phyloP scores from a whole-genome alignment of 2,888 invertebrate species.

The Ophion slaviceki region DNA sequence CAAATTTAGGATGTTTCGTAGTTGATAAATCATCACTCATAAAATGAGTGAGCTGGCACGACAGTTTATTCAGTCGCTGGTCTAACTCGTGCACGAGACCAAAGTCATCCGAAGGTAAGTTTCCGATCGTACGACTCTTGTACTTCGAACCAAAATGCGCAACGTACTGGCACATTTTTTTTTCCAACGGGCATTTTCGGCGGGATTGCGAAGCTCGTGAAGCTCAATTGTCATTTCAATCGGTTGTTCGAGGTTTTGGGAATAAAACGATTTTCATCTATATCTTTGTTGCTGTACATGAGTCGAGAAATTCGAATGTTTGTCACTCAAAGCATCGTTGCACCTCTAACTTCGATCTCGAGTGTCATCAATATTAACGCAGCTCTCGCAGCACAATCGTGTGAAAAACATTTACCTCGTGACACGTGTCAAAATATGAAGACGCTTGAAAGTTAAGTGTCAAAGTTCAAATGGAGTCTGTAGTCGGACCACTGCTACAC shows the following conservation, averaged over 20 bases:
- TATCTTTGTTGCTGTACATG: not conserved
- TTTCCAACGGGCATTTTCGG: constrained; percentile 1
- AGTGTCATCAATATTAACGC: not conserved
- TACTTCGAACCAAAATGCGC: not conserved
- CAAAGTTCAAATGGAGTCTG: not conserved
- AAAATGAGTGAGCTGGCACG: constrained; percentile 34
- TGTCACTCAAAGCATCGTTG: not conserved
- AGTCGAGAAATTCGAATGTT: not conserved
- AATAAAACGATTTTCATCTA: not conserved
- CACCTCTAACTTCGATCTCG: not conserved
- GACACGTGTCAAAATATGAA: not conserved
- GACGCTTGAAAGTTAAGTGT: not conserved
- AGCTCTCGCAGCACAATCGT: not conserved
- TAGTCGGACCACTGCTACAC: no score
- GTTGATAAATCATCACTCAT: constrained; percentile 52
- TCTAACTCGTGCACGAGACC: constrained; percentile 4
- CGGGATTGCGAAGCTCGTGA: not conserved
- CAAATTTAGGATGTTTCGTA: constrained; percentile 58
- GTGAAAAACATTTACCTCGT: not conserved
- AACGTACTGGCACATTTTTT: constrained; percentile 16
- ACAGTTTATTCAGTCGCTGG: constrained; percentile 41
- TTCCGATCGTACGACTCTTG: not conserved
- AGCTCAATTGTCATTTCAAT: not conserved
- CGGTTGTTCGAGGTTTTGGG: not conserved
- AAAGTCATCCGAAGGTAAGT: constrained; percentile 44